Conservation (phyloP, 2,797 vertebrate genomes). For the Acridotheres tristis region DNA sequence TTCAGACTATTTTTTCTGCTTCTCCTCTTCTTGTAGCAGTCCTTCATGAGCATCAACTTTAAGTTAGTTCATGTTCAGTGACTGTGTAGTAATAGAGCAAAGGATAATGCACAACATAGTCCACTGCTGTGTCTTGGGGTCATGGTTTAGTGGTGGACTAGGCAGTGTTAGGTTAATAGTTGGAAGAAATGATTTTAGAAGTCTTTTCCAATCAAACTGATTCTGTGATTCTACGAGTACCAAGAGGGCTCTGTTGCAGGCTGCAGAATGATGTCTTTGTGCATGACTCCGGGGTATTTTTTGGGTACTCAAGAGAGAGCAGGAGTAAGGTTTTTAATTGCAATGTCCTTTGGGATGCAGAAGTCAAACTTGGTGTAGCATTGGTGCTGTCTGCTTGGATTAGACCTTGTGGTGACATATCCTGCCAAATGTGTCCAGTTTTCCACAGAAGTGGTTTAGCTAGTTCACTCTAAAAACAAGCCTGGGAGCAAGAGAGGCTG, state of each 20-base stretch:
- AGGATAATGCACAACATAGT: background rate
- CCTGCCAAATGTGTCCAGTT: background rate
- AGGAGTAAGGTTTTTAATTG: background rate
- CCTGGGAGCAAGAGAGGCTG: background rate
- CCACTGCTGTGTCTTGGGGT: background rate
- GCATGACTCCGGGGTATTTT: background rate
- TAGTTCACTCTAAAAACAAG: background rate
- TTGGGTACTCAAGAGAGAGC: background rate
- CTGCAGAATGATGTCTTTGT: background rate
- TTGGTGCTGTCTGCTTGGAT: background rate
- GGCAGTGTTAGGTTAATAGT: background rate
- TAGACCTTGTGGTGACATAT: background rate
- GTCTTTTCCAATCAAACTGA: background rate
- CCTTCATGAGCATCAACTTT: background rate
- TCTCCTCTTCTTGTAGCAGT: background rate
- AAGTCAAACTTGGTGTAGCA: background rate
- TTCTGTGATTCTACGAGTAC: background rate
- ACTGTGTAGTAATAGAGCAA: background rate
- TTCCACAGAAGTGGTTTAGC: background rate
- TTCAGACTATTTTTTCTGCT: background rate
- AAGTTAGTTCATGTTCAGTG: background rate
- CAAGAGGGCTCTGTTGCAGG: background rate
- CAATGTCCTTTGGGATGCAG: fast-evolving
- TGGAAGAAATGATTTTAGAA: background rate
- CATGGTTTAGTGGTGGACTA: background rate